Evolutionary conservation across 2,888 invertebrate genomes (phyloP), one percentile per base, ranked within the genome.

Genomic region (Agonopterix arenella): DNA sequence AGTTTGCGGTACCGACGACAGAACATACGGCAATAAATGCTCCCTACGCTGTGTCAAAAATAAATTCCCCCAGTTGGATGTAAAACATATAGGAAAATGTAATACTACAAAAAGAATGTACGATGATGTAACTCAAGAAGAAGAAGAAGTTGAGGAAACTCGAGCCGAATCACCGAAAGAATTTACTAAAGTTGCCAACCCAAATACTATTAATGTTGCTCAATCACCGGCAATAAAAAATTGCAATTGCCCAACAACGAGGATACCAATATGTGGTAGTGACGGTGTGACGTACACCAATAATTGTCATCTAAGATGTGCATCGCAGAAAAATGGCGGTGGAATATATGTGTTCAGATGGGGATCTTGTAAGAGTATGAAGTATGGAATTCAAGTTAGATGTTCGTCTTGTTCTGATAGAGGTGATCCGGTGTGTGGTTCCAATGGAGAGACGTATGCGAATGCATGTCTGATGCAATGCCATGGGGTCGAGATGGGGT

Each of bases 381-480:
- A 9, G 8, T 10, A 45, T n/a, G 7, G 18, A 4, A 2, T 28
- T n/a, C 8, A 10, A 46, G n/a, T 11, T 5, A n/a, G 4, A 8
- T 60, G 60, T 36, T 41, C 44, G 18, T 18, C 18, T 3, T 60
- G 60, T 47, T 48, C 56, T 4, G 51, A 57, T 47, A 52, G 58
- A 0, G 56, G 53, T n/a, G 48, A 84, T 10, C 90, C 90, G 18
- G 91, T 93, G 8, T 94, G 94, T 73, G 94, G 93, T 11, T 90
- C 92, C 44, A 93, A 95, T 72, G 93, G 92, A 7, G 83, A 89
- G 53, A 93, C 93, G 0, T 94, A 95, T 76, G 80, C 84, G 53
- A 93, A 90, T 75, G 10, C 91, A 1, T 70, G 68, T 16, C 48
- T 59, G 44, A 45, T 70, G 4, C 42, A 58, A 0, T 64, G 62